These are phyloP conservation scores for Eulemur rubriventer DNA, from an alignment of 2,797 vertebrate genomes.

Conservation along the genomic window DNA sequence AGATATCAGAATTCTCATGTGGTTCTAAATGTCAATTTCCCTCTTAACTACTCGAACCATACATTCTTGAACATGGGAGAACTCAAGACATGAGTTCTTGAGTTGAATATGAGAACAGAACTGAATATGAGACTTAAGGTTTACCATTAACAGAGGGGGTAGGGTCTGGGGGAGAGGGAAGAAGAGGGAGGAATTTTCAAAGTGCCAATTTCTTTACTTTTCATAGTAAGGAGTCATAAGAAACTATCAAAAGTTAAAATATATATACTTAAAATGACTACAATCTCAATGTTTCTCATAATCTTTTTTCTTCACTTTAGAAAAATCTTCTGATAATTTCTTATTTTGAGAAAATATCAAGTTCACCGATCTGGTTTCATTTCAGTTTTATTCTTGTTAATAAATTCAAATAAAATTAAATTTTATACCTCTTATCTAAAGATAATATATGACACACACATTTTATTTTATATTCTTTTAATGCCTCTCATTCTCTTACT, in stretches of 20 bases:
- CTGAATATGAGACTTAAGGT: not conserved
- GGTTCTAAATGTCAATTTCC: not conserved
- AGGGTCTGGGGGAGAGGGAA: not conserved
- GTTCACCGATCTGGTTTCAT: not conserved
- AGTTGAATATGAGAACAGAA: not conserved
- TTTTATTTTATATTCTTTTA: conserved; percentile 38
- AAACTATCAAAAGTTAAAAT: not conserved
- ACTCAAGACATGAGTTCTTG: not conserved
- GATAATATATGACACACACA: not conserved
- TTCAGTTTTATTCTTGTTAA: conserved; percentile 25
- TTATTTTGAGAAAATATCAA: conserved; percentile 42
- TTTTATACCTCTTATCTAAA: not conserved
- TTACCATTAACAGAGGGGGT: not conserved
- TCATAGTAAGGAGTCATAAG: not conserved
- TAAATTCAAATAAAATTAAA: not conserved
- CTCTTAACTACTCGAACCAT: not conserved
- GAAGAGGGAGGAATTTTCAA: not conserved
- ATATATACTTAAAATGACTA: not conserved
- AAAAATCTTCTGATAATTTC: not conserved
- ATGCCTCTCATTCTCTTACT: not conserved
- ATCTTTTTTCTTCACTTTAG: not conserved
- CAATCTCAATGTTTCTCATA: not conserved
- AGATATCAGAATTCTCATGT: not conserved
- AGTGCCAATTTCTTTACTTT: not conserved
- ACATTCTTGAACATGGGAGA: not conserved